Base-by-base conservation (phyloP, 2,797 vertebrate genomes). In the Melanogrammus aeglefinus region DNA sequence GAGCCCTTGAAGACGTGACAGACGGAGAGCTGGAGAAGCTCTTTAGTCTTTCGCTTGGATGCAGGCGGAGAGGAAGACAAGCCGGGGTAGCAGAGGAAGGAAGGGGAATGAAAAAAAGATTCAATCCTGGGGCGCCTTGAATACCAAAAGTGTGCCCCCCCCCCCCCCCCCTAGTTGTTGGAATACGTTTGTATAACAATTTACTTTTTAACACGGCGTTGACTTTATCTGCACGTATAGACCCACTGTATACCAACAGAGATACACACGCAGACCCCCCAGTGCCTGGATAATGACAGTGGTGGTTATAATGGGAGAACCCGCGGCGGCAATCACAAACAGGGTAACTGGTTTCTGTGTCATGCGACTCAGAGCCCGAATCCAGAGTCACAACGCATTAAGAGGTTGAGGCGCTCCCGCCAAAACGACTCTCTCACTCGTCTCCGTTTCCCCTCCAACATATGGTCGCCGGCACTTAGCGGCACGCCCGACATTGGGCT, bases 21-120 rank as follows among this genome's bases (percentile, higher is more conserved):
- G 75, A 85, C 85, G 70, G 85, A 85, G 63, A 69, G 83, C 47
- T 75, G 74, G 71, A 86, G 87, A 77, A 86, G 76, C 74, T 80
- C 76, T 87, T 82, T 83, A 84, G 86, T 86, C 84, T 83, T 81
- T 86, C 75, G 44, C 82, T 83, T 84, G 84, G 77, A 80, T 79
- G 74, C 63, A 39, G 72, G 44, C 76, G 77, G 73, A 76, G 77
- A 78, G 75, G 80, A 83, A 76, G 75, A 66, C 76, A 84, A 81
- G 80, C 78, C 78, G 76, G 41, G 24, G 76, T 77, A 70, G 81
- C 84, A 73, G 75, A 83, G 86, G 36, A 73, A 27, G 80, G 31
- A 71, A 83, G 75, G 80, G 79, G 75, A 84, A 74, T 78, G 76
- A 79, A 76, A 83, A 75, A 76, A 70, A 24, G 18, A 29, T 57